A percentile compares a stretch with the other conserved stretches of the same genome.
phyloP scores from a whole-genome alignment of 1,140 invertebrate species.

The Eumaeus atala region DNA sequence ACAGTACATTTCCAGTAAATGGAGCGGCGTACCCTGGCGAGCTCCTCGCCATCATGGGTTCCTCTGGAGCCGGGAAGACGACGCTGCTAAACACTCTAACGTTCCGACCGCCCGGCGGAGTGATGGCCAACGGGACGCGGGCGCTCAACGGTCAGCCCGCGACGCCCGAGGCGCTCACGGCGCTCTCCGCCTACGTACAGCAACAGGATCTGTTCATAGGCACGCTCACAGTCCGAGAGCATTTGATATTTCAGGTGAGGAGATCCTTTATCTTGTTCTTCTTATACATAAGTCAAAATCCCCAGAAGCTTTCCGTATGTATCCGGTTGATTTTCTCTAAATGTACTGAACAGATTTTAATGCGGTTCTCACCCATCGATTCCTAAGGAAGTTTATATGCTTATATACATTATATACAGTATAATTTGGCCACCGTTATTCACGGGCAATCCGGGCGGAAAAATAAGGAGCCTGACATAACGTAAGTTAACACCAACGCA shows the following conservation, averaged over 20 bases:
- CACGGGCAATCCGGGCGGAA: too few species aligned
- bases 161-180: constrained; percentile 79
- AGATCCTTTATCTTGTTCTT: too few species aligned
- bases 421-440: too few species aligned
- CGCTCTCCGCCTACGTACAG: constrained; percentile 94
- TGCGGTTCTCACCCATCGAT: too few species aligned
- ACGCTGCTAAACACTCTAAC: constrained; percentile 94
- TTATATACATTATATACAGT: too few species aligned
- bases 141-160: constrained; percentile 83
- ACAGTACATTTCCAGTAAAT: constrained; percentile 76
- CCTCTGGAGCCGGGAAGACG: constrained; percentile 96
- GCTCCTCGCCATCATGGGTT: constrained; percentile 93
- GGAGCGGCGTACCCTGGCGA: constrained; percentile 93
- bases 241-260: constrained; percentile 88
- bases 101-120: constrained; percentile 80
- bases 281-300: too few species aligned
- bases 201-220: constrained; percentile 96
- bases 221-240: constrained; percentile 92
- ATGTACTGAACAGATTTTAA: too few species aligned
- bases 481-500: too few species aligned
- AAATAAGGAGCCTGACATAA: too few species aligned
- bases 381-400: too few species aligned
- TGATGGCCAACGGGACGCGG: constrained; percentile 82
- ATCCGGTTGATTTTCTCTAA: too few species aligned
- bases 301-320: too few species aligned